A percentile compares a stretch with the other conserved stretches of the same genome.
Conservation (phyloP, 2,888 invertebrate genomes). For the Toxonevra muliebris region DNA sequence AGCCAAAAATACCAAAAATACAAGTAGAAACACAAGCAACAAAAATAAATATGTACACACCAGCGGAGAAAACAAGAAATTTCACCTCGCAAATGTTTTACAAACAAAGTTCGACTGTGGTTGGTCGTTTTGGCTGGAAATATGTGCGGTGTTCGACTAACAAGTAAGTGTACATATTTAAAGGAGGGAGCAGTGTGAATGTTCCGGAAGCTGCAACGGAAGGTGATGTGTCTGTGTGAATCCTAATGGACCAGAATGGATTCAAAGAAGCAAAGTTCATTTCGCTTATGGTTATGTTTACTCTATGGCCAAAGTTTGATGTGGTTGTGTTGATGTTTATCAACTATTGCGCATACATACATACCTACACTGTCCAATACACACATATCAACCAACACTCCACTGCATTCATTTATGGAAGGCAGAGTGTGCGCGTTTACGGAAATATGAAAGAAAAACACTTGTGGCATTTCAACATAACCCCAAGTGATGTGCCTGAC, state of each 20-base stretch:
- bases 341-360: neutral
- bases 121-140: too few relatives aligned
- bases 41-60: too few relatives aligned
- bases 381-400: neutral
- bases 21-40: too few relatives aligned
- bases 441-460: constrained; percentile 28
- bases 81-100: too few relatives aligned
- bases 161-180: too few relatives aligned
- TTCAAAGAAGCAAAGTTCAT: constrained; percentile 36
- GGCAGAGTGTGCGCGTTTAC: too few relatives aligned
- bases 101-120: too few relatives aligned
- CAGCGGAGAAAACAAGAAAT: too few relatives aligned
- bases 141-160: too few relatives aligned
- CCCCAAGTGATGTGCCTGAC: constrained; percentile 9
- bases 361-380: neutral
- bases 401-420: neutral
- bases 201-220: constrained; percentile 2
- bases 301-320: constrained; percentile 38
- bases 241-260: neutral
- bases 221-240: neutral
- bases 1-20: too few relatives aligned
- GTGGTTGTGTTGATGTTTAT: neutral
- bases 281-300: constrained; percentile 40
- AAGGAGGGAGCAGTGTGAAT: too few relatives aligned
- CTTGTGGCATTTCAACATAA: constrained; percentile 27